Base-by-base conservation (phyloP, 2,113 vertebrate genomes). In the Scatophagus argus region DNA sequence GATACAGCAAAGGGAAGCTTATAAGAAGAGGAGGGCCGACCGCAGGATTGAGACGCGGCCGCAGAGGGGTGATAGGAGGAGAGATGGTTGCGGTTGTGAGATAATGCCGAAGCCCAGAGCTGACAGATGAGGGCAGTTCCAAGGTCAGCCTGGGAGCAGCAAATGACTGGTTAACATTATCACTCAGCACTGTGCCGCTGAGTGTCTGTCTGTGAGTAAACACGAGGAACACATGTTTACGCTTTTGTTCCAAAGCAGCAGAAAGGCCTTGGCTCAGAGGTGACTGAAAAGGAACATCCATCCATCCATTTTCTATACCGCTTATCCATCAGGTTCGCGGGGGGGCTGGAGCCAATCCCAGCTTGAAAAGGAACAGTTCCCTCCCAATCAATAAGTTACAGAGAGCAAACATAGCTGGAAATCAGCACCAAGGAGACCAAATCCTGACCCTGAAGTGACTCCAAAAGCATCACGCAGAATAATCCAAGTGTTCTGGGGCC, bases 91-190 rank as follows among this genome's bases (percentile, higher is more conserved):
- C 56, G 1, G 68, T 5, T 43, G 27, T 1, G 38, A 80, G 88
- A 92, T 90, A 92, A 89, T 29, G 46, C 29, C 0, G 43, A 59
- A 54, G 52, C 60, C 67, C 32, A 2, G 31, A 12, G 77, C 85
- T 82, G 83, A 86, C 61, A 70, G 88, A 90, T 86, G 84, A 83
- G 78, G 74, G 64, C 60, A 55, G 87, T 82, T 79, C 71, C 79
- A 85, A 91, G 88, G 88, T 91, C 87, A 70, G 75, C 51, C 74
- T 21, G 32, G 62, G 77, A 85, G 79, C 67, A 29, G 63, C 69
- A 52, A 27, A 85, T 69, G 79, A 78, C 69, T 63, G 70, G 55
- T 79, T 72, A 66, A 55, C 77, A 79, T 82, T 81, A 86, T 31
- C 72, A 66, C 58, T 51, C 54, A 43, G 60, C n/a, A 2, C 25